Conservation (phyloP, 2,113 vertebrate species). For the Ophiodon elongatus region DNA sequence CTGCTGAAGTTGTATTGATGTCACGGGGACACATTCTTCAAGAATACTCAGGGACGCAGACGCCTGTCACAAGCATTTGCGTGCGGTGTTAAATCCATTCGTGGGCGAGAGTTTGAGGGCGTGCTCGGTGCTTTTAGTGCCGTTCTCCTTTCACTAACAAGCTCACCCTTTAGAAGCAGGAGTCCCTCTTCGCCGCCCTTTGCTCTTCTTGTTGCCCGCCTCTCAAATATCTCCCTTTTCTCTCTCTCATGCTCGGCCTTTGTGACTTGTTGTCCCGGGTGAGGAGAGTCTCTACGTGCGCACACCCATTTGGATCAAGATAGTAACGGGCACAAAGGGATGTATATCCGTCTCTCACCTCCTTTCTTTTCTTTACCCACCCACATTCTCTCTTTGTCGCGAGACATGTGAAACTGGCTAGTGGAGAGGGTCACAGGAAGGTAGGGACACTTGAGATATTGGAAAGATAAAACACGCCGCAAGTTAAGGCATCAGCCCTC, state of each 20-base stretch:
- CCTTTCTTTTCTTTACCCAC: not conserved
- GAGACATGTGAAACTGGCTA: not conserved
- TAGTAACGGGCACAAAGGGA: conserved; percentile 21
- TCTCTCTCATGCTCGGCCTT: conserved; percentile 9
- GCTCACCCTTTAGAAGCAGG: conserved; percentile 42
- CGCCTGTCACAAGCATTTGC: conserved; percentile 6
- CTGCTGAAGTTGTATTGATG: conserved; percentile 39
- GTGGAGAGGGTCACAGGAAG: not conserved
- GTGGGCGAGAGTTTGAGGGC: not conserved
- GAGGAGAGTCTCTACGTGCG: conserved; percentile 24
- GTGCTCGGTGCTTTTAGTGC: not conserved
- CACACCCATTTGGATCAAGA: conserved; percentile 21
- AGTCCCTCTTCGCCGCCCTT: conserved; percentile 31
- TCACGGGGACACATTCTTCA: conserved; percentile 22
- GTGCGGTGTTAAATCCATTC: conserved; percentile 24
- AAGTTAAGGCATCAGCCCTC: not conserved
- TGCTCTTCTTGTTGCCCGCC: conserved; percentile 4
- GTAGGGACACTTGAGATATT: not conserved
- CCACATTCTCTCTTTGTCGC: conserved; percentile 1
- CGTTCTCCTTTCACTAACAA: conserved; percentile 36
- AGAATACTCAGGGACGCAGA: conserved; percentile 14
- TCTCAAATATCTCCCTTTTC: conserved; percentile 26
- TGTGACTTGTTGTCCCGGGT: conserved; percentile 38
- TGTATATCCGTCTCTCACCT: conserved; percentile 19
- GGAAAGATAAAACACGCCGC: not conserved